phyloP scores from a whole-genome alignment of 2,113 vertebrate genomes.

The Amphiprion percula region DNA sequence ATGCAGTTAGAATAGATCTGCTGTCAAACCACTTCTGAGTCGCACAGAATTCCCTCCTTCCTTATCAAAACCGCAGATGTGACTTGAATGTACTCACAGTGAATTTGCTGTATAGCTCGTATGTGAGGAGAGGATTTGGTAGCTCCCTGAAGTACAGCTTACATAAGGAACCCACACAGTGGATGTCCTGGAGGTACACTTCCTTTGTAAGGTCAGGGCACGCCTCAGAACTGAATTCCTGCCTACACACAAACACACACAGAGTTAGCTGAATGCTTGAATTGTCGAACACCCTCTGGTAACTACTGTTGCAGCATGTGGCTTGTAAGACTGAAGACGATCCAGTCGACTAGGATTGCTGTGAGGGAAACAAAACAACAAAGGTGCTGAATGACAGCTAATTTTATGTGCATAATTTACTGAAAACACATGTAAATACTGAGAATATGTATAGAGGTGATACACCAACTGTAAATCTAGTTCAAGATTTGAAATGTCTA shows the following conservation, averaged over 20 bases:
- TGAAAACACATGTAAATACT: background rate
- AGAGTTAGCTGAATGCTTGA: conserved; percentile 53
- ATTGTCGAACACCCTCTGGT: conserved; percentile 47
- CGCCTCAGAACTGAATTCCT: conserved; percentile 96
- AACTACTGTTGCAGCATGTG: conserved; percentile 18
- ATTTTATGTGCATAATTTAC: background rate
- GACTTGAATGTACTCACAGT: conserved; percentile 88
- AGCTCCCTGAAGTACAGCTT: conserved; percentile 98
- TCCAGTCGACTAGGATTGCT: background rate
- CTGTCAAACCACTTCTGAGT: background rate
- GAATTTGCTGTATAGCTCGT: conserved; percentile 97
- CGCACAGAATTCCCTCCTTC: background rate
- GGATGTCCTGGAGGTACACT: conserved; percentile 99
- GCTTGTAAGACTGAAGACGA: conserved; percentile 2
- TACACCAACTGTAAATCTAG: background rate
- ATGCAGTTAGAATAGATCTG: background rate
- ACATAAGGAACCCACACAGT: conserved; percentile 98
- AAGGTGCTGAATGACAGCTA: background rate
- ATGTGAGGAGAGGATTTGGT: conserved; percentile 97
- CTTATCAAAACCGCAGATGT: background rate
- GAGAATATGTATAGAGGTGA: background rate
- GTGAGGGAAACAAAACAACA: background rate
- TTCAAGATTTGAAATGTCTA: background rate
- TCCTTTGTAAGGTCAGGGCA: conserved; percentile 96
- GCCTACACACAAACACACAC: conserved; percentile 84